These are phyloP conservation scores for Heliconius eleuchia DNA, from an alignment of 1,140 invertebrate species.

Conservation along the genomic window DNA sequence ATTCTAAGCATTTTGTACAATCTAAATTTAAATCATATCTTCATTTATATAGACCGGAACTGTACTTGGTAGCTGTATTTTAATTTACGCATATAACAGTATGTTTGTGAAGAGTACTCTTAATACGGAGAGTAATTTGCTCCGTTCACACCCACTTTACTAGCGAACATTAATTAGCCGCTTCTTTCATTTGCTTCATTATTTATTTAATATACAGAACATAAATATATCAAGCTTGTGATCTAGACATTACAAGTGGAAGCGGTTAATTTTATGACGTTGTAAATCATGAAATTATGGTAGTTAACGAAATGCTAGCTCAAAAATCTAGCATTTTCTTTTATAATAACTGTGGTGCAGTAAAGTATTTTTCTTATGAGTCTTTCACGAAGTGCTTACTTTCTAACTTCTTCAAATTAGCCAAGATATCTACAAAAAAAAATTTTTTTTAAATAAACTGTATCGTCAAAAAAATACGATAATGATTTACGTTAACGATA, in stretches of 20 bases:
- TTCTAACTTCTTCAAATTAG: neutral
- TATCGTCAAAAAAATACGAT: no score
- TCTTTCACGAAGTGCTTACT: neutral
- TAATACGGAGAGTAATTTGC: conserved; percentile 29
- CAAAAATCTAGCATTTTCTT: neutral
- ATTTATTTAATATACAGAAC: conserved; percentile 31
- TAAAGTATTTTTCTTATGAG: neutral
- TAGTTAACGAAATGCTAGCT: neutral
- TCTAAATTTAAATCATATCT: no score
- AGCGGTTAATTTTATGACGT: no score
- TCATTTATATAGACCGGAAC: neutral
- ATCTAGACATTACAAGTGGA: conserved; percentile 18
- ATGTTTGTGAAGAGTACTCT: conserved; percentile 28
- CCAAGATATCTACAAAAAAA: neutral
- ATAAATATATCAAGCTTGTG: conserved; percentile 37
- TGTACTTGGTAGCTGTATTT: neutral
- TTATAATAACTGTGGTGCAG: neutral
- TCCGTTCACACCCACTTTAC: conserved; percentile 35
- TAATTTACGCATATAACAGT: conserved; percentile 21
- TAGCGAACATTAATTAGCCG: conserved; percentile 29
- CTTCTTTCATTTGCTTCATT: conserved; percentile 32
- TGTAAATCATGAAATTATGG: conserved; percentile 16
- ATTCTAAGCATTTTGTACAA: no score
- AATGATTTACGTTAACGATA: no score
- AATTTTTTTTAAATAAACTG: no score